Base-by-base conservation (phyloP, 2,113 vertebrate species). In the Shinisaurus crocodilurus region DNA sequence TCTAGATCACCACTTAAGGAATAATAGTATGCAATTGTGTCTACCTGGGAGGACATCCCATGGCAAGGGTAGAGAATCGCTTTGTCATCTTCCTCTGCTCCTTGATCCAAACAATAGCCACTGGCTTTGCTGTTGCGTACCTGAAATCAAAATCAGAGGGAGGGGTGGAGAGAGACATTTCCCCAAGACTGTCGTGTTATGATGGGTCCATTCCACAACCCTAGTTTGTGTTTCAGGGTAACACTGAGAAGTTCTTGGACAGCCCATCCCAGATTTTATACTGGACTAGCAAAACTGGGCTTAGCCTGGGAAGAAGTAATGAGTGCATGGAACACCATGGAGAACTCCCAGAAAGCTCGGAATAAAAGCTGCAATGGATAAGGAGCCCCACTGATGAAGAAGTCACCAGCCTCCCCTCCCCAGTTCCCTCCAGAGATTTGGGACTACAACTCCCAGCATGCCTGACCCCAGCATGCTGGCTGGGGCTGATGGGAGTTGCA, bases 31-130 rank as follows among this genome's bases (percentile, higher is more conserved):
- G 89, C 60, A 9, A 85, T 15, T 5, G 20, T 15, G 1, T 82
- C 97, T 94, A 99, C 99, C 98, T 99, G 99, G 25, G 99, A 99
- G 77, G 99, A 99, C 99, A 99, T 99, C 91, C 99, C 99, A 0
- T 99, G 99, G 94, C 99, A 99, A 0, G 99, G 99, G 83, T 99
- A 99, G 6, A 99, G 98, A 89, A 99, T 99, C 15, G 99, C 99
- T 92, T 97, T 98, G 94, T 99, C 98, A 50, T 99, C 99, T 1
- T 99, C 99, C 85, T 99, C 99, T 0, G 99, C 98, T 15, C 99
- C 99, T 95, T 99, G 99, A 92, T 99, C 99, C 95, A 99, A 94
- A 93, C 99, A 99, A 96, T 99, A 99, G 70, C 99, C 99, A 0
- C 98, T 99, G 74, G 99, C 99, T 95, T 99, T 99, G 96, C 98